Percentiles rank a stretch among this genome's conserved stretches.
These are phyloP conservation scores for Cheilosia soror DNA, from an alignment of 2,888 invertebrate species.

Conservation along the genomic window DNA sequence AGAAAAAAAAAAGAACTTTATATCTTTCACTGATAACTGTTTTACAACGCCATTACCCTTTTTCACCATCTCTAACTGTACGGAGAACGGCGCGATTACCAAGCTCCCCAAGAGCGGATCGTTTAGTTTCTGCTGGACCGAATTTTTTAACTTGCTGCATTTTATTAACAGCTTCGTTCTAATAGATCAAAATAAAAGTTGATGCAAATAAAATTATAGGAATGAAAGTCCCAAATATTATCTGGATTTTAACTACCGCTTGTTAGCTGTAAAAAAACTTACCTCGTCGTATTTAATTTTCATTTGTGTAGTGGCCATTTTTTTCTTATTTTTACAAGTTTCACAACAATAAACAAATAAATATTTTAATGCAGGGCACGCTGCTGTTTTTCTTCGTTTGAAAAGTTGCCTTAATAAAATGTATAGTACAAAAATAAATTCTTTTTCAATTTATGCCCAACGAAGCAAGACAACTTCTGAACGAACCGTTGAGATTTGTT, in stretches of 20 bases:
- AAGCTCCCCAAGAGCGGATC: constrained; percentile 85
- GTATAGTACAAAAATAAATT: constrained; percentile 34
- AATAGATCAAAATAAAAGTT: constrained; percentile 10
- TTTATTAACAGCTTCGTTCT: constrained; percentile 80
- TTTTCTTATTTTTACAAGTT: constrained; percentile 23
- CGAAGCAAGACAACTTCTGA: constrained; percentile 73
- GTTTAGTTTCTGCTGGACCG: constrained; percentile 79
- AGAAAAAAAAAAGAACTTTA: constrained; percentile 7
- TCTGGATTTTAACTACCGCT: neutral
- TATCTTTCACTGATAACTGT: constrained; percentile 39
- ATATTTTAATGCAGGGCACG: constrained; percentile 30
- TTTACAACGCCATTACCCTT: constrained; percentile 79
- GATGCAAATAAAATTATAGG: neutral
- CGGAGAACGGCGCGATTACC: constrained; percentile 84
- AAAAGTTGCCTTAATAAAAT: constrained; percentile 17
- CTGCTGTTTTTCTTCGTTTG: constrained; percentile 24
- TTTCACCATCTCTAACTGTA: constrained; percentile 79
- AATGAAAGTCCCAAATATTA: neutral
- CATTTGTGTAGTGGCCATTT: constrained; percentile 61
- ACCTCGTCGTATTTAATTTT: constrained; percentile 65
- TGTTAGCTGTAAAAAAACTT: constrained; percentile 39
- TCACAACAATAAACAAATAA: constrained; percentile 63
- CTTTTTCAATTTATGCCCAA: neutral
- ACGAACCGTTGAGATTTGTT: constrained; percentile 79
- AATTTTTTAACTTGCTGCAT: constrained; percentile 80